Conservation (phyloP, 1,140 invertebrate species). For the Stegodyphus mimosarum region DNA sequence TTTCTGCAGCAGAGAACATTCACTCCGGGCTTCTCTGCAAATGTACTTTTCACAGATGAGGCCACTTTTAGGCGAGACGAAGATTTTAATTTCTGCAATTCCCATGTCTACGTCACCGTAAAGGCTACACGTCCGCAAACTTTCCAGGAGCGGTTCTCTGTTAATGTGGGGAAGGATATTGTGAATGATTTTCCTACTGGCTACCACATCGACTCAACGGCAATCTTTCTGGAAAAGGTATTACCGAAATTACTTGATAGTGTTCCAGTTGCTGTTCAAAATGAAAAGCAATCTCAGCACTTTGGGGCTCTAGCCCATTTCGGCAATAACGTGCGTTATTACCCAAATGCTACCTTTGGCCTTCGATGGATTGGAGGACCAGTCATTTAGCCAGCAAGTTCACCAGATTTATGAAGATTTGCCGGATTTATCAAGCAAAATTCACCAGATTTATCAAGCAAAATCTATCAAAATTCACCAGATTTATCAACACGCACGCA, state of each 20-base stretch:
- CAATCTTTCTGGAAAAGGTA: neutral
- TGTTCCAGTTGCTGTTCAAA: neutral
- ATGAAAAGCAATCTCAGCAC: neutral
- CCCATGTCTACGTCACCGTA: neutral
- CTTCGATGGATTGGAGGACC: neutral
- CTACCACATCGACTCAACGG: slow-evolving; percentile 63
- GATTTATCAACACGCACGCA: too few relatives aligned
- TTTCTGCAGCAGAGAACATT: neutral
- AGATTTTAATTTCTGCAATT: neutral
- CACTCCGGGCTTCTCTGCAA: neutral
- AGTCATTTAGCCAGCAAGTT: neutral
- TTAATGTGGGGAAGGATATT: slow-evolving; percentile 67
- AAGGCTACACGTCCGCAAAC: neutral
- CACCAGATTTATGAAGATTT: too few relatives aligned
- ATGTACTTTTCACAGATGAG: slow-evolving; percentile 15
- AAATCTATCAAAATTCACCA: too few relatives aligned
- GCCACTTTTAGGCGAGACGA: neutral
- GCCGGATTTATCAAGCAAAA: too few relatives aligned
- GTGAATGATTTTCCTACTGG: slow-evolving; percentile 65
- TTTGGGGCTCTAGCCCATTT: neutral
- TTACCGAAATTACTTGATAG: neutral
- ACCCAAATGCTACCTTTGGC: neutral
- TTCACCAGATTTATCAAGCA: too few relatives aligned
- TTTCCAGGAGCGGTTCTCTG: slow-evolving; percentile 36
- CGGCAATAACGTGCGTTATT: neutral